Conservation (phyloP, 2,113 vertebrate species). For the Tenrec ecaudatus region DNA sequence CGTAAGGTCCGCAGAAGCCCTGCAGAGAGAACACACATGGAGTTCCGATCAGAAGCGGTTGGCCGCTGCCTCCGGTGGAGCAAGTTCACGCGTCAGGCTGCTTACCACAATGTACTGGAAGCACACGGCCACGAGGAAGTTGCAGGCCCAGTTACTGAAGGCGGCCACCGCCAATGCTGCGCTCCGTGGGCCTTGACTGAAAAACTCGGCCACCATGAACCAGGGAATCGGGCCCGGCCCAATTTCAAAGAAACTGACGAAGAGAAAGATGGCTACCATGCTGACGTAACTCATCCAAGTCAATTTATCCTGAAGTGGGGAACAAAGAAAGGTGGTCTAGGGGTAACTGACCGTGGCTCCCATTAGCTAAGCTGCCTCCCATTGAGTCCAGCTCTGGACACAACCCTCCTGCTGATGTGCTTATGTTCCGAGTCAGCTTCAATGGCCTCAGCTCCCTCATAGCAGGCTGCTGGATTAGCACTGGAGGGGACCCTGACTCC, state of each 20-base stretch:
- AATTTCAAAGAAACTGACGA: constrained; percentile 97
- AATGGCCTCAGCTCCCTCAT: neutral
- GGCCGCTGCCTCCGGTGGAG: neutral
- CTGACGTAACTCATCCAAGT: constrained; percentile 96
- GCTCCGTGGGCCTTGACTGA: constrained; percentile 97
- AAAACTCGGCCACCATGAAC: constrained; percentile 98
- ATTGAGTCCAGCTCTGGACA: neutral
- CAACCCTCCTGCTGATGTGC: neutral
- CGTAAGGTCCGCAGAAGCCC: constrained; percentile 89
- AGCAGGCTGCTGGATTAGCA: neutral
- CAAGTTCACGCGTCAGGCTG: neutral
- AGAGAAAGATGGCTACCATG: constrained; percentile 95
- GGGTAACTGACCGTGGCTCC: neutral
- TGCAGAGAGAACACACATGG: constrained; percentile 75
- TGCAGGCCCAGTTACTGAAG: constrained; percentile 96
- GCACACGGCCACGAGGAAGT: constrained; percentile 95
- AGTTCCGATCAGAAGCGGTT: neutral
- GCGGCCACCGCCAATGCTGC: constrained; percentile 94
- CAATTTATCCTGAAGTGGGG: constrained; percentile 83
- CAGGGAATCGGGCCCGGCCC: constrained; percentile 98
- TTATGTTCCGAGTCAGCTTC: neutral
- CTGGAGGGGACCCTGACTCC: neutral
- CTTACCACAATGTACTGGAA: constrained; percentile 95
- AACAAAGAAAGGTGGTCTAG: neutral
- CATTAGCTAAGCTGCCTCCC: neutral